Evolutionary conservation across 2,797 vertebrate species (phyloP).

Genomic region (Mormyrus hasselquistii): DNA sequence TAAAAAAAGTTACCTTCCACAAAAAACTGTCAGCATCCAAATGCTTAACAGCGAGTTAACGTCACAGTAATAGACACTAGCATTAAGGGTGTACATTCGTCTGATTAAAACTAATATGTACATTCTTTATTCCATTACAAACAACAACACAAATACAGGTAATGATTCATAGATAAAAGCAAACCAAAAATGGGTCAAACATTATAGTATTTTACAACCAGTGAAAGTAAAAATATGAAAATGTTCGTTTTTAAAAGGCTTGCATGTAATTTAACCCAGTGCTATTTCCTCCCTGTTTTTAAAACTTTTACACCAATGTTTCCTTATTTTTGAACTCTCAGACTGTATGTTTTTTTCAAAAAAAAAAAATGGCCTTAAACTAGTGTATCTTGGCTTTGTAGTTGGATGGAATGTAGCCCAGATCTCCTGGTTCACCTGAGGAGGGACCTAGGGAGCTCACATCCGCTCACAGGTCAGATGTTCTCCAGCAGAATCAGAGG

Average conservation of each 20-base stretch:
- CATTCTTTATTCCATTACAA: background rate
- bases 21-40: background rate
- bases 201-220: background rate
- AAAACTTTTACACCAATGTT: background rate
- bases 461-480: constrained; percentile 36
- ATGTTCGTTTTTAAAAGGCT: background rate
- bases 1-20: background rate
- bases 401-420: background rate
- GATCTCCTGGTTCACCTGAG: background rate
- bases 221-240: background rate
- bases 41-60: background rate
- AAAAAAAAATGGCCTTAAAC: background rate
- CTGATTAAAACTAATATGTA: background rate
- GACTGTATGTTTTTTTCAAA: background rate
- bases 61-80: background rate
- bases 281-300: background rate
- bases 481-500: constrained; percentile 45
- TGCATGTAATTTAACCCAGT: background rate
- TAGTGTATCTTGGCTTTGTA: background rate
- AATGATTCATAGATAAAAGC: background rate
- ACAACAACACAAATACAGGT: background rate
- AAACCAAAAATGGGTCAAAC: background rate
- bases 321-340: background rate
- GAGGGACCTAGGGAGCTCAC: background rate
- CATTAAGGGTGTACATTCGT: background rate